Evolutionary conservation across 2,888 invertebrate species (phyloP).

Genomic region (Eulithis prunata): DNA sequence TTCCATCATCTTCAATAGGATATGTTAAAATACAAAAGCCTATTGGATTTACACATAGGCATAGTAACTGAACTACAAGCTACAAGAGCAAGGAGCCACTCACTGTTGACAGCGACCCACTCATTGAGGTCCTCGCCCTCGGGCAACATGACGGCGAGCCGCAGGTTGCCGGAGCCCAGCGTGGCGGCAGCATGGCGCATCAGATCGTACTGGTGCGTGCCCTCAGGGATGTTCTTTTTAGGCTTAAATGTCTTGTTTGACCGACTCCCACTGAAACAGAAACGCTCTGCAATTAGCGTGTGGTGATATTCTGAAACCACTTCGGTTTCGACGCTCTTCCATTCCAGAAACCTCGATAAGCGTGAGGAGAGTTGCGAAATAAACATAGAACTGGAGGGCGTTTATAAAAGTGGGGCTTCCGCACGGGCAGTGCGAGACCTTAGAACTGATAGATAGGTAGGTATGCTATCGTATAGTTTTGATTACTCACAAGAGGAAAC

Average conservation of each 20-base stretch:
- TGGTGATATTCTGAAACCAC: not conserved
- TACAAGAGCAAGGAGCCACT: constrained; percentile 67
- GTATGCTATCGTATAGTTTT: constrained; percentile 39
- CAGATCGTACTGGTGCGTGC: constrained; percentile 99
- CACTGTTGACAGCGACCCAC: constrained; percentile 99
- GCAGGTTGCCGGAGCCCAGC: constrained; percentile 97
- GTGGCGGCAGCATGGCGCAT: constrained; percentile 99
- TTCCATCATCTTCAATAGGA: too few relatives aligned
- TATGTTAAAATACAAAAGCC: too few relatives aligned
- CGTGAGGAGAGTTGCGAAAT: not conserved
- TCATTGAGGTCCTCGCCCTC: constrained; percentile 99
- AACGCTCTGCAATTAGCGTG: not conserved
- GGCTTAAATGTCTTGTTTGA: constrained; percentile 99
- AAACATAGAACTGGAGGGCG: not conserved
- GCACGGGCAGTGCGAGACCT: constrained; percentile 9
- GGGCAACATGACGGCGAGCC: constrained; percentile 97
- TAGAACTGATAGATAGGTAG: constrained; percentile 64
- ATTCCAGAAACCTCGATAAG: not conserved
- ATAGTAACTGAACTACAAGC: too few relatives aligned
- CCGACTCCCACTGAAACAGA: constrained; percentile 89
- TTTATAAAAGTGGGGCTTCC: constrained; percentile 8
- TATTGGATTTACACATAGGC: too few relatives aligned
- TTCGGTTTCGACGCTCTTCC: not conserved
- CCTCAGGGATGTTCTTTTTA: constrained; percentile 99
- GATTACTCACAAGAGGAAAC: constrained; percentile 86